A percentile compares a stretch with the other conserved stretches of the same genome.
These are phyloP conservation scores for Rhagonycha fulva DNA, from an alignment of 2,888 invertebrate species.

Conservation along the genomic window DNA sequence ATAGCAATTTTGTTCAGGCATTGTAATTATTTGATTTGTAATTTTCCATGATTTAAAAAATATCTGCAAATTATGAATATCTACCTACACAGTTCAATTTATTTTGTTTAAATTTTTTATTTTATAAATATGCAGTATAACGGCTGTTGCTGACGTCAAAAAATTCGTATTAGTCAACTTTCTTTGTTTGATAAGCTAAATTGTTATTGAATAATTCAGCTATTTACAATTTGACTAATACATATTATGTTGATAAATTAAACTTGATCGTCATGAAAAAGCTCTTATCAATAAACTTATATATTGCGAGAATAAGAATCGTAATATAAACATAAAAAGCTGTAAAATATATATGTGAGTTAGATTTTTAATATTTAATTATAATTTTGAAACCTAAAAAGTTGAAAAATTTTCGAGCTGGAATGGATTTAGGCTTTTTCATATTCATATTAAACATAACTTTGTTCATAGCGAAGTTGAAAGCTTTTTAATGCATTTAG, in stretches of 20 bases:
- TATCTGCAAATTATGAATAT: no score
- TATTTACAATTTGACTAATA: not conserved
- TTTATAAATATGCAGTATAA: no score
- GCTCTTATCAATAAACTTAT: not conserved
- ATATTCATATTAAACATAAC: slow-evolving; percentile 2
- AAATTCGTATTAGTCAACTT: not conserved
- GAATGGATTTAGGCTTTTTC: not conserved
- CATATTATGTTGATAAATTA: not conserved
- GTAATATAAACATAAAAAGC: not conserved
- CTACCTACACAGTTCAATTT: no score
- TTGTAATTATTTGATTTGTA: no score
- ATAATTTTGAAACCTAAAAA: not conserved
- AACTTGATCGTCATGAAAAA: not conserved
- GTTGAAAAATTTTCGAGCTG: not conserved
- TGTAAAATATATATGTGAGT: not conserved
- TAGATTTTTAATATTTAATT: not conserved
- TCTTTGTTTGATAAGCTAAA: not conserved
- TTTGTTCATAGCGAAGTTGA: slow-evolving; percentile 16
- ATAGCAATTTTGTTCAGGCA: no score
- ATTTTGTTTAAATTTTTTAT: no score
- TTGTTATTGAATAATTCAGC: not conserved
- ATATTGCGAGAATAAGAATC: not conserved
- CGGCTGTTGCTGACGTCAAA: not conserved
- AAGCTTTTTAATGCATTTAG: slow-evolving; percentile 32
- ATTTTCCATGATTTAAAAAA: no score